Base-by-base conservation (phyloP, 92 coral and sea anemone species). In the Parazoanthus atlanticus region DNA sequence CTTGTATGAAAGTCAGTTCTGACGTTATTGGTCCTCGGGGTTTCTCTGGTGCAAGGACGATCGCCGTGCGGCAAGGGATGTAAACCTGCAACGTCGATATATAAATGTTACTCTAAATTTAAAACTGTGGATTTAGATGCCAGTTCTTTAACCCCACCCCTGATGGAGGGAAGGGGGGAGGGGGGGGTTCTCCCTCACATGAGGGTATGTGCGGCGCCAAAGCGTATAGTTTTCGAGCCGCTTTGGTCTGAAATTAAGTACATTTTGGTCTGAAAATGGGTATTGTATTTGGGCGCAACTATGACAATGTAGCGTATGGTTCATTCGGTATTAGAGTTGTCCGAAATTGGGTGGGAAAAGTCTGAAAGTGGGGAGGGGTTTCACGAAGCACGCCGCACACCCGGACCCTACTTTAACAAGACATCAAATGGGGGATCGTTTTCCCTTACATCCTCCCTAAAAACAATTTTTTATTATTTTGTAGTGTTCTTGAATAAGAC, bases 11-110 rank as follows among this genome's bases (percentile, higher is more conserved):
- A 52, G 58, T 46, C 76, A 13, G 21, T 23, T 74, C 78, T 25
- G 23, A 19, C 19, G 23, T 74, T 0, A 9, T 28, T 56, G 65
- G 6, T 79, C 74, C 70, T 38, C 38, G 38, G 1, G 89, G 91
- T 23, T 91, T 90, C 74, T 87, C 95, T 33, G 97, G 99, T 13
- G 98, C 99, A 31, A 96, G 91, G 33, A 96, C 91, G 75, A 96
- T 80, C 2, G 96, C 99, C 15, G 95, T 92, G 65, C 99, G 98
- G 34, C 96, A 95, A 6, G 99, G 99, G 41, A 96, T 84, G 64
- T 96, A 96, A 4, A 95, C 96, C 99, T 96, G 83, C 17, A 88
- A 70, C 12, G 16, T 21, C 47, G 29, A 74, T 10, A 52, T 33
- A 26, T 32, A 74, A 78, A 89, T 47, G 38, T 8, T 15, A 82